These are phyloP conservation scores for Strigamia transsilvanica DNA, from an alignment of 2,888 invertebrate species.

Conservation along the genomic window DNA sequence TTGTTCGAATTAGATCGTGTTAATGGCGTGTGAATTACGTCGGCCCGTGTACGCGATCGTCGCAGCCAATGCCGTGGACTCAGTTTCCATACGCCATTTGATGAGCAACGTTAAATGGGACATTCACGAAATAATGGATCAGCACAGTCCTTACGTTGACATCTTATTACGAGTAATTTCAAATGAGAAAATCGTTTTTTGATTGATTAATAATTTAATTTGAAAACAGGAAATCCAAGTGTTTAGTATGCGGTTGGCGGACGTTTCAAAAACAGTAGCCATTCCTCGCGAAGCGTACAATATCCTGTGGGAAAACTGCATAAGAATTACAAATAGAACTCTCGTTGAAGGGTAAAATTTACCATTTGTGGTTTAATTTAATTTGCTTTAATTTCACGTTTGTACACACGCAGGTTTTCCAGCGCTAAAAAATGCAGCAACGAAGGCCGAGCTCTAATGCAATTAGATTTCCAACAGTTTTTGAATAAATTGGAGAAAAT, in stretches of 20 bases:
- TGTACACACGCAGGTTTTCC: slow-evolving; percentile 71
- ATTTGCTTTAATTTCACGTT: slow-evolving; percentile 52
- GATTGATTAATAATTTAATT: not conserved
- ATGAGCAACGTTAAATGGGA: slow-evolving; percentile 93
- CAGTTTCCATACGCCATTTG: slow-evolving; percentile 68
- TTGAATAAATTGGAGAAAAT: slow-evolving; percentile 89
- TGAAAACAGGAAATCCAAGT: slow-evolving; percentile 73
- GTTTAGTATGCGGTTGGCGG: slow-evolving; percentile 80
- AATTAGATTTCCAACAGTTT: slow-evolving; percentile 94
- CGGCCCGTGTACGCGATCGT: slow-evolving; percentile 88
- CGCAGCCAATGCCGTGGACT: slow-evolving; percentile 74
- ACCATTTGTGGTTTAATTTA: not conserved
- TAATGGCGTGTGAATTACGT: slow-evolving; percentile 77
- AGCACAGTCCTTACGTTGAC: slow-evolving; percentile 86
- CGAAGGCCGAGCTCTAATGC: slow-evolving; percentile 96
- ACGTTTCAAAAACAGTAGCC: slow-evolving; percentile 73
- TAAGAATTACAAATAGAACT: slow-evolving; percentile 83
- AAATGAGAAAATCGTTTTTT: slow-evolving; percentile 9
- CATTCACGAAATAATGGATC: slow-evolving; percentile 82
- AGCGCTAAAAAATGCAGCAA: slow-evolving; percentile 93
- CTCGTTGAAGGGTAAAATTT: slow-evolving; percentile 84
- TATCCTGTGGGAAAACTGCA: slow-evolving; percentile 86
- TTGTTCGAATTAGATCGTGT: slow-evolving; percentile 71
- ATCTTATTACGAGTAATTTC: slow-evolving; percentile 70
- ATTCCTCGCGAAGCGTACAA: slow-evolving; percentile 75